phyloP scores from a whole-genome alignment of 2,888 invertebrate species.

The Trissolcus japonicus region DNA sequence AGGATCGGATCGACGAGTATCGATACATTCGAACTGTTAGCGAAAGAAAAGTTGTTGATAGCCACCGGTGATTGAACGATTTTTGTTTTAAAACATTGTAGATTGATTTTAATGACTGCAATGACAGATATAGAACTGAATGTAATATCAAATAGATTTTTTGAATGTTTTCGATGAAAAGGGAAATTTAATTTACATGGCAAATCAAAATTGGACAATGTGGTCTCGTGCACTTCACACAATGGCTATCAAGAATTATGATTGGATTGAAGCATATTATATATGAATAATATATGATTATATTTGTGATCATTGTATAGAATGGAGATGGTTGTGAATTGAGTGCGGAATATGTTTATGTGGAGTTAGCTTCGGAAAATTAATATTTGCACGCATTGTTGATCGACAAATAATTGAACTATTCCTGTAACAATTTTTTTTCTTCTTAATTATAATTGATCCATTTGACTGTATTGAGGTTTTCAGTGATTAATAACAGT shows the following conservation, averaged over 20 bases:
- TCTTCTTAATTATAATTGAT: constrained; percentile 27
- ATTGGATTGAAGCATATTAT: constrained; percentile 43
- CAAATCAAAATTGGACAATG: not conserved
- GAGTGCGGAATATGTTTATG: constrained; percentile 51
- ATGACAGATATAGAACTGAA: no score
- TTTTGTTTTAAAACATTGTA: no score
- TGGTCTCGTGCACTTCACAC: not conserved
- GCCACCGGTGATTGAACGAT: no score
- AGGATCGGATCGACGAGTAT: no score
- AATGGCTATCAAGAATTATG: constrained; percentile 6
- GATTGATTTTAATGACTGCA: no score
- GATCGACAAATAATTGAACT: constrained; percentile 42
- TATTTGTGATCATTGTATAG: constrained; percentile 54
- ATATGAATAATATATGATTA: constrained; percentile 41
- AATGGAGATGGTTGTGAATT: constrained; percentile 57
- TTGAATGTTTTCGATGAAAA: not conserved
- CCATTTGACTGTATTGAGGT: constrained; percentile 40
- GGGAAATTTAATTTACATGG: no score
- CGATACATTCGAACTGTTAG: no score
- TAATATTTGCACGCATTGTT: constrained; percentile 53
- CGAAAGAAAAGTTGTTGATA: no score
- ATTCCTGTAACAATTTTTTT: constrained; percentile 44
- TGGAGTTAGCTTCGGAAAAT: constrained; percentile 50
- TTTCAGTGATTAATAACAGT: constrained; percentile 49
- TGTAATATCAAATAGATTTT: not conserved